phyloP scores from a whole-genome alignment of 2,113 vertebrate genomes.

The Chamaea fasciata region DNA sequence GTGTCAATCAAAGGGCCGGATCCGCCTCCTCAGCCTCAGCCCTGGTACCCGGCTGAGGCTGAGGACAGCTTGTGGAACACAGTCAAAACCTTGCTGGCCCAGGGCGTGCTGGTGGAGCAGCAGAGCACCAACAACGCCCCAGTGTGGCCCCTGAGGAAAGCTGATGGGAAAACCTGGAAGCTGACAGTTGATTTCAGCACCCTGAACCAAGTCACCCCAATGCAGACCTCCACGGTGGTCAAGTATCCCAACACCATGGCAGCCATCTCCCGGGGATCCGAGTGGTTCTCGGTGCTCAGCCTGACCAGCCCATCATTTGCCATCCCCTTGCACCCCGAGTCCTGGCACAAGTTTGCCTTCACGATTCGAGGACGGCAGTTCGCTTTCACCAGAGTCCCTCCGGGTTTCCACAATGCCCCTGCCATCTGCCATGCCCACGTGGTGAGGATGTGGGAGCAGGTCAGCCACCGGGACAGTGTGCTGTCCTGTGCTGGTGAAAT shows the following conservation, averaged over 20 bases:
- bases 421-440: not conserved
- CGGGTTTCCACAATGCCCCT: not conserved
- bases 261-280: not conserved
- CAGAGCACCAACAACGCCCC: not conserved
- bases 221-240: not conserved
- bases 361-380: constrained; percentile 17
- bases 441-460: constrained; percentile 37
- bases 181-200: not conserved
- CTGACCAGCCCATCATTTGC: constrained; percentile 14
- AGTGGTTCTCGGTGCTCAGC: constrained; percentile 55
- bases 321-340: constrained; percentile 15
- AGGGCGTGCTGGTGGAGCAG: constrained; percentile 25
- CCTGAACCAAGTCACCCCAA: not conserved
- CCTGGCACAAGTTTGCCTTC: constrained; percentile 51
- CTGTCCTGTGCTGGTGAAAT: constrained; percentile 28
- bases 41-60: constrained; percentile 10
- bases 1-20: not conserved
- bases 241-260: not conserved
- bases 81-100: not conserved
- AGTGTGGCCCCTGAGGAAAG: constrained; percentile 34
- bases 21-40: constrained; percentile 13
- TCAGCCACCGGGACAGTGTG: not conserved
- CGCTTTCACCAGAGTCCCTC: constrained; percentile 29
- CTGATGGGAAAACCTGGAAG: constrained; percentile 24
- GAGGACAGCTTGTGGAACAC: constrained; percentile 33